Conservation (phyloP, 2,797 vertebrate species). For the Catamblyrhynchus diadema region DNA sequence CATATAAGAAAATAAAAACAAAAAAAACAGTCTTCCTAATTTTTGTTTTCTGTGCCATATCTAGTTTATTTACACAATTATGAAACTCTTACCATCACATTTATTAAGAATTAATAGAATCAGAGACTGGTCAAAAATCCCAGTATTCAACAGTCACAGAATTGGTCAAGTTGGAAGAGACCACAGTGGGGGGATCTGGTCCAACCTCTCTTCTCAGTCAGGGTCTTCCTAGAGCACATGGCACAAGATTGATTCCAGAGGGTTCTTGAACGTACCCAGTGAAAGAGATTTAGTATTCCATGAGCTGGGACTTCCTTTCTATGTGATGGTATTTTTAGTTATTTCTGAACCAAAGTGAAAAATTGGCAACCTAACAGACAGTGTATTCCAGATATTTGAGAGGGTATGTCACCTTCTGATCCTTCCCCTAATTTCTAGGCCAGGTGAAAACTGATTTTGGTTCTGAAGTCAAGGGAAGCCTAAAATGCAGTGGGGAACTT, state of each 20-base stretch:
- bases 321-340: not conserved
- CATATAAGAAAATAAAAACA: not conserved
- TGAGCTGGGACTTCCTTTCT: not conserved
- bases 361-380: not conserved
- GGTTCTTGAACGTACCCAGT: not conserved
- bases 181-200: accelerated
- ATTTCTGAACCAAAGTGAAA: not conserved
- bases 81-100: not conserved
- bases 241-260: not conserved
- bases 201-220: not conserved
- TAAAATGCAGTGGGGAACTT: not conserved
- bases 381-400: not conserved
- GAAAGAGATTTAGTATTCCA: not conserved
- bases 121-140: not conserved
- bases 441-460: not conserved
- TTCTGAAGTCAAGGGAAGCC: not conserved
- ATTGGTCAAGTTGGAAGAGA: not conserved
- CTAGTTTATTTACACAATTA: not conserved
- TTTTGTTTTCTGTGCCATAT: not conserved
- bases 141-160: not conserved
- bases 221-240: not conserved
- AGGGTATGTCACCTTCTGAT: not conserved
- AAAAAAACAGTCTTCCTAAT: accelerated
- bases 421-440: not conserved
- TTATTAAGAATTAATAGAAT: not conserved